Percentiles rank a stretch among this genome's conserved stretches.
These are phyloP conservation scores for Neodiprion lecontei DNA, from an alignment of 1,140 invertebrate species.

Conservation along the genomic window DNA sequence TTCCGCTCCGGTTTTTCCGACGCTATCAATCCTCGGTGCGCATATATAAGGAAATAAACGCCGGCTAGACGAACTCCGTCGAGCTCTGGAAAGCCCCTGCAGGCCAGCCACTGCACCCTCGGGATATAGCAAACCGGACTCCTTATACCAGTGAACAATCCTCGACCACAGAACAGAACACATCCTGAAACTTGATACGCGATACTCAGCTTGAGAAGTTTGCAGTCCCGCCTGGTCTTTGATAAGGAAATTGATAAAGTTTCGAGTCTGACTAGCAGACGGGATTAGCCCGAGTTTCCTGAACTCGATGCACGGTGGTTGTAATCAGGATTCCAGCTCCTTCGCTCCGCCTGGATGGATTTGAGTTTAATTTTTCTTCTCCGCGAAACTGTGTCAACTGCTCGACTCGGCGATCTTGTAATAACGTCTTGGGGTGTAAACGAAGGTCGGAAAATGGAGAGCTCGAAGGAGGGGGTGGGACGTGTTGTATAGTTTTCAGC, in stretches of 20 bases:
- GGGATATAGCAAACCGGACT: slow-evolving; percentile 35
- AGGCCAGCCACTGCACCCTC: slow-evolving; percentile 45
- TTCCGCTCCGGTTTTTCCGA: no score
- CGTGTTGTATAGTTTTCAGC: slow-evolving; percentile 39
- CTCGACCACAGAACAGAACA: slow-evolving; percentile 38
- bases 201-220: slow-evolving; percentile 26
- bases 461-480: not conserved
- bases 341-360: not conserved
- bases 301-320: not conserved
- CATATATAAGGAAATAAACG: no score
- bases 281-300: not conserved
- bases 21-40: no score
- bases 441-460: not conserved
- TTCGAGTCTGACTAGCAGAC: slow-evolving; percentile 14
- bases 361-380: not conserved
- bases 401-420: not conserved
- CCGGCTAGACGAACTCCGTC: slow-evolving; percentile 41
- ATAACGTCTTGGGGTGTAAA: not conserved
- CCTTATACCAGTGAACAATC: slow-evolving; percentile 34
- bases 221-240: slow-evolving; percentile 40
- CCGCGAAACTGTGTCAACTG: not conserved
- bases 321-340: no score
- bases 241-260: slow-evolving; percentile 58
- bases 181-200: slow-evolving; percentile 41
- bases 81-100: slow-evolving; percentile 45